Percentiles rank a stretch among this genome's conserved stretches.
These are phyloP conservation scores for Blennius ocellaris DNA, from an alignment of 2,113 vertebrate species.

Conservation along the genomic window DNA sequence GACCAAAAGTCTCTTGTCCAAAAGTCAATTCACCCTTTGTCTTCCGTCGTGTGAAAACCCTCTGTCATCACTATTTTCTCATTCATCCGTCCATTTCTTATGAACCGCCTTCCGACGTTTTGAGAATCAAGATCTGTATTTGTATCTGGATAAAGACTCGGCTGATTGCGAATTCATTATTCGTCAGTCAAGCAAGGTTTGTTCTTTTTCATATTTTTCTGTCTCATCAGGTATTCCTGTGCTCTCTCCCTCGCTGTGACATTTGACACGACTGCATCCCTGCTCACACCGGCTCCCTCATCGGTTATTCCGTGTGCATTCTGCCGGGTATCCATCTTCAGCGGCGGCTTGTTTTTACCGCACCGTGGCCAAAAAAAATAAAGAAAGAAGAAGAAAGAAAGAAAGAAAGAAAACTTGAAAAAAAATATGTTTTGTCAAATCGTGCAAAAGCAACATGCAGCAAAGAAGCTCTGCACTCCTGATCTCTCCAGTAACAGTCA, in stretches of 20 bases:
- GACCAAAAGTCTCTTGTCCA: too few species aligned
- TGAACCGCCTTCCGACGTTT: too few species aligned
- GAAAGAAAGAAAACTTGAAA: too few species aligned
- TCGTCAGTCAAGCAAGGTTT: background rate
- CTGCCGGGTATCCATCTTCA: conserved; percentile 15
- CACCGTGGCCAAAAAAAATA: background rate
- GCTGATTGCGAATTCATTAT: background rate
- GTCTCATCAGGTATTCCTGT: conserved; percentile 2
- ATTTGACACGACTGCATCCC: conserved; percentile 45
- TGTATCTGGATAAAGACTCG: too few species aligned
- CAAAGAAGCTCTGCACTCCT: background rate
- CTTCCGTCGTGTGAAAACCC: too few species aligned
- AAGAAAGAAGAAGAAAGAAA: background rate
- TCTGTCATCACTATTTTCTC: too few species aligned
- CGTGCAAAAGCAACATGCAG: background rate
- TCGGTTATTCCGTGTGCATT: conserved; percentile 50
- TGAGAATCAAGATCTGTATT: too few species aligned
- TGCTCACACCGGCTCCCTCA: conserved; percentile 13
- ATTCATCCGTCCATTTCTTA: too few species aligned
- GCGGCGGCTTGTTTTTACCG: background rate
- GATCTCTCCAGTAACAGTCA: conserved; percentile 21
- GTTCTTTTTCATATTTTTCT: background rate
- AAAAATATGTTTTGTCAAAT: too few species aligned
- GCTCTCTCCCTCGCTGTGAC: conserved; percentile 10
- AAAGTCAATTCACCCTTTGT: too few species aligned